Percentiles rank a stretch among this genome's conserved stretches.
These are phyloP conservation scores for Ferrisia virgata DNA, from an alignment of 2,888 invertebrate species.

Conservation along the genomic window DNA sequence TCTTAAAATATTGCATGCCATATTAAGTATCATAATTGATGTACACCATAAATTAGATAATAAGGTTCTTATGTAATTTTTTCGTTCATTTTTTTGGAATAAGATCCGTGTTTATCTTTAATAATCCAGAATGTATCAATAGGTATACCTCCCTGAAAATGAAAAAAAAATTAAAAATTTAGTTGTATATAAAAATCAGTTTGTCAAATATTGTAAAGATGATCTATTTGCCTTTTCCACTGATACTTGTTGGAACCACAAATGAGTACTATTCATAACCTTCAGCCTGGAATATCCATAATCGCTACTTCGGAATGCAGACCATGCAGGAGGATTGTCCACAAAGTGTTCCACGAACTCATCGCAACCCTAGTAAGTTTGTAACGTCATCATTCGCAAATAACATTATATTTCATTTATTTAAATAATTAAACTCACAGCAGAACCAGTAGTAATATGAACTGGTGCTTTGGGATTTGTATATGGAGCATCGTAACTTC, in stretches of 20 bases:
- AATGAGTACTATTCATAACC: constrained; percentile 76
- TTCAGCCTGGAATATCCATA: constrained; percentile 89
- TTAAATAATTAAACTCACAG: constrained; percentile 53
- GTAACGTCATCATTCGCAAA: not conserved
- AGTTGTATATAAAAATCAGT: not conserved
- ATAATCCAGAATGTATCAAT: constrained; percentile 51
- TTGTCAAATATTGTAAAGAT: no score
- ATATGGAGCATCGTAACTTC: constrained; percentile 66
- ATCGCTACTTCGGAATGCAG: constrained; percentile 79
- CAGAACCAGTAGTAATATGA: constrained; percentile 85
- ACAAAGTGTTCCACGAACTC: constrained; percentile 78
- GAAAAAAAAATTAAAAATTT: not conserved
- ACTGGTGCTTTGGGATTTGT: constrained; percentile 79
- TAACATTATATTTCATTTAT: not conserved
- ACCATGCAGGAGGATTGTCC: constrained; percentile 66
- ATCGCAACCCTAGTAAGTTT: constrained; percentile 65
- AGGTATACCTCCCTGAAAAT: constrained; percentile 50
- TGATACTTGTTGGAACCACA: constrained; percentile 80
- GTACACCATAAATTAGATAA: no score
- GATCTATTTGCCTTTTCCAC: constrained; percentile 51
- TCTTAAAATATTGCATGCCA: no score
- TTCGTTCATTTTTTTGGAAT: not conserved
- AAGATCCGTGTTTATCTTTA: constrained; percentile 49
- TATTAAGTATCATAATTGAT: no score
- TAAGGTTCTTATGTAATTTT: no score